Percentiles rank a stretch among this genome's conserved stretches.
These are phyloP conservation scores for Hybos culiciformis DNA, from an alignment of 2,888 invertebrate species.

Conservation along the genomic window DNA sequence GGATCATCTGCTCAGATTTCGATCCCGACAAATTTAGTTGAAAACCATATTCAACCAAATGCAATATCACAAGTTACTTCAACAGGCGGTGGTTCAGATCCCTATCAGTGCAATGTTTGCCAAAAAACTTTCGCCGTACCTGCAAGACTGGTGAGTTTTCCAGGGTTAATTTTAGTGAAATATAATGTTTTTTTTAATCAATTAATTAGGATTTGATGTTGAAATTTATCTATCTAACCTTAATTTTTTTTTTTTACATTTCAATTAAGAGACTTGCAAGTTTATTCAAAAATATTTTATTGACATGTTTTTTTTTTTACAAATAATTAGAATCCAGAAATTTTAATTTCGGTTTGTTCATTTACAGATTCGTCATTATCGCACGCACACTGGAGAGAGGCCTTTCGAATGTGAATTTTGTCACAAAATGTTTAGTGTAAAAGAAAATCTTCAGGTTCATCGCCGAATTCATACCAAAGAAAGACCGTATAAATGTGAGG, in stretches of 20 bases:
- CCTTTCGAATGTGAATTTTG: slow-evolving; percentile 87
- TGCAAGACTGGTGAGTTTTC: slow-evolving; percentile 50
- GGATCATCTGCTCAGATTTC: slow-evolving; percentile 32
- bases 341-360: neutral
- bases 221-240: neutral
- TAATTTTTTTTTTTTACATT: neutral
- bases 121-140: slow-evolving; percentile 84
- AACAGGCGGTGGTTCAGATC: slow-evolving; percentile 42
- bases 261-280: neutral
- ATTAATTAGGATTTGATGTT: too few species aligned
- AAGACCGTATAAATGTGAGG: slow-evolving; percentile 77
- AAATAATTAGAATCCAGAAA: neutral
- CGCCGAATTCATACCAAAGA: slow-evolving; percentile 83
- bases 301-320: neutral
- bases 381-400: slow-evolving; percentile 82
- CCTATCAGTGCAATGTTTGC: slow-evolving; percentile 80
- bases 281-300: slow-evolving; percentile 1
- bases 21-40: slow-evolving; percentile 16
- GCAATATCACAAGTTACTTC: slow-evolving; percentile 28
- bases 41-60: slow-evolving; percentile 27
- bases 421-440: slow-evolving; percentile 83
- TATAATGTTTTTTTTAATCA: neutral
- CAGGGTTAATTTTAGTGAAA: neutral
- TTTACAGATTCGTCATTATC: slow-evolving; percentile 53
- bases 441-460: slow-evolving; percentile 83